phyloP scores from a whole-genome alignment of 2,888 invertebrate species.

The Koerneria pararmatus region DNA sequence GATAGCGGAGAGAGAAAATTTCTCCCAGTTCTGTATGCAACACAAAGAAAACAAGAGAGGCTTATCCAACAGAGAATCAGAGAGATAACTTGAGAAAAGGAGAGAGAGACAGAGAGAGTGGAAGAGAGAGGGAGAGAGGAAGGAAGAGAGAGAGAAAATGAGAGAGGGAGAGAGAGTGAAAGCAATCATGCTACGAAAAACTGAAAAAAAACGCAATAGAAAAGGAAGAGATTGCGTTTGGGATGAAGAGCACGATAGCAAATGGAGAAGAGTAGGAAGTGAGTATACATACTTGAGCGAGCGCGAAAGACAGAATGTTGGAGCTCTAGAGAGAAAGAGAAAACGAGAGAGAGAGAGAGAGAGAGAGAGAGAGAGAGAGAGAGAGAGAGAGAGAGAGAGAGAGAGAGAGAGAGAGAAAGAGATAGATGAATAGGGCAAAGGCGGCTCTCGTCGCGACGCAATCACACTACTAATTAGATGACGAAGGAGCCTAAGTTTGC shows the following conservation, averaged over 20 bases:
- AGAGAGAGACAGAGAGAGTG: not conserved
- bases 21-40: conserved; percentile 2
- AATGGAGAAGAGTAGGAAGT: not conserved
- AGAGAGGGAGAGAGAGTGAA: not conserved
- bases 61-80: not conserved
- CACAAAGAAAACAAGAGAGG: conserved; percentile 2
- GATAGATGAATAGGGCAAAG: no score
- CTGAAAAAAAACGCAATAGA: not conserved
- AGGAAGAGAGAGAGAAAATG: not conserved
- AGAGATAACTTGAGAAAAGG: conserved; percentile 2
- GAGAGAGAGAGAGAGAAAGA: not conserved
- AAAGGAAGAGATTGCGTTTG: no score
- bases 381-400: not conserved
- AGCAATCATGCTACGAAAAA: not conserved
- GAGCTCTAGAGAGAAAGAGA: not conserved
- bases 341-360: not conserved
- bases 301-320: not conserved
- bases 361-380: not conserved
- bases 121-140: not conserved
- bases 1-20: not conserved
- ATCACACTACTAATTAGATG: no score
- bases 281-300: not conserved
- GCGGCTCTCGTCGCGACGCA: no score
- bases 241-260: no score
- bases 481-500: no score